Evolutionary conservation across 1,140 invertebrate species (phyloP).

Genomic region (Diachasma alloeum): DNA sequence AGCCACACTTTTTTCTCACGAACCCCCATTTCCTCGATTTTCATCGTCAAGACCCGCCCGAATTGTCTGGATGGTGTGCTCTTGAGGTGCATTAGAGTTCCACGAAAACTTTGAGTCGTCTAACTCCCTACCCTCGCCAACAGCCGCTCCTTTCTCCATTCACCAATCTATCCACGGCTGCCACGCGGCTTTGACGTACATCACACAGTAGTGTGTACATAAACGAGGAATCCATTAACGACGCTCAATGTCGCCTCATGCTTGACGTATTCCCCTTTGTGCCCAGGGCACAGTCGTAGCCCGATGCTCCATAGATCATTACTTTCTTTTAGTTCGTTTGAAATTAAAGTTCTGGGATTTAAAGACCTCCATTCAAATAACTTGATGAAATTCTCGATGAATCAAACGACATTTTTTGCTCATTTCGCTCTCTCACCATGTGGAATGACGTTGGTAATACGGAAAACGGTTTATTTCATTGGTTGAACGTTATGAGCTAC

Average conservation of each 20-base stretch:
- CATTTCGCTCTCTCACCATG: no score
- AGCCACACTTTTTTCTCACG: no score
- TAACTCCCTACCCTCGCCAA: neutral
- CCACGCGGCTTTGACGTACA: neutral
- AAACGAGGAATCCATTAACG: constrained; percentile 26
- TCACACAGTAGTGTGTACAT: constrained; percentile 8
- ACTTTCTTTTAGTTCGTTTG: neutral
- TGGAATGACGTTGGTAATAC: no score
- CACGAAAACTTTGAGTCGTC: neutral
- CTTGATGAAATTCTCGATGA: no score
- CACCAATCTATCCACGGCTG: neutral
- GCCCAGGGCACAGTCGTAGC: neutral
- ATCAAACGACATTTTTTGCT: no score
- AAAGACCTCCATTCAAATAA: no score
- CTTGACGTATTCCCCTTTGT: neutral
- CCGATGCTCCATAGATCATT: neutral
- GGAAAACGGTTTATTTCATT: no score
- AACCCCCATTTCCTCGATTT: no score
- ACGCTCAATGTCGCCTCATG: neutral
- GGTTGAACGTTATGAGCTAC: no score
- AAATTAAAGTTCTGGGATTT: neutral
- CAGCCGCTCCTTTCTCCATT: constrained; percentile 5
- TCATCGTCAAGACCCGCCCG: no score
- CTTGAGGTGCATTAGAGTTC: neutral
- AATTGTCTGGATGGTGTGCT: neutral